Percentiles rank a stretch among this genome's conserved stretches.
Evolutionary conservation across 92 coral and sea anemone species (phyloP).

Genomic region (Epizoanthus illoricatus): DNA sequence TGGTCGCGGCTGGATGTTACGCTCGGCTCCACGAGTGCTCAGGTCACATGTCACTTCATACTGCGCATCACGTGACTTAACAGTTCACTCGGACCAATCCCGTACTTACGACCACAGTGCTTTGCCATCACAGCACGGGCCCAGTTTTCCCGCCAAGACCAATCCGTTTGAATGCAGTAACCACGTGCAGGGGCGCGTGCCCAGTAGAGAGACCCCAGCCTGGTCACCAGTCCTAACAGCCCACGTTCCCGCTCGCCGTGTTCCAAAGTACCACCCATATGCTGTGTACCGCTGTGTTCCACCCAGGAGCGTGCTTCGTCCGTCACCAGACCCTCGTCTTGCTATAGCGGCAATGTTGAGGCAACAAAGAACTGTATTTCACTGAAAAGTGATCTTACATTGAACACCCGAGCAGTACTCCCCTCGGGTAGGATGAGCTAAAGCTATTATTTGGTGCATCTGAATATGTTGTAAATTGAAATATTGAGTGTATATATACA

Average conservation of each 20-base stretch:
- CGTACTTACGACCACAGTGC: not conserved
- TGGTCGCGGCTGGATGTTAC: constrained; percentile 19
- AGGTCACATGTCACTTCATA: constrained; percentile 9
- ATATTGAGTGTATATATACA: too few relatives aligned
- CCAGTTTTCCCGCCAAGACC: not conserved
- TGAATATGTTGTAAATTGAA: too few relatives aligned
- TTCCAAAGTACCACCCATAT: constrained; percentile 27
- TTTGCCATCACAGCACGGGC: not conserved
- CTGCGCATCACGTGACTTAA: not conserved
- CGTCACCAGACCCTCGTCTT: not conserved
- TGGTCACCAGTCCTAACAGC: constrained; percentile 3
- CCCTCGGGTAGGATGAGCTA: too few relatives aligned
- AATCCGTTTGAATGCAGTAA: not conserved
- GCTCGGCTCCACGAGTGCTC: constrained; percentile 35
- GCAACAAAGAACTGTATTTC: not conserved
- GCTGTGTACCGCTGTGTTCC: constrained; percentile 15
- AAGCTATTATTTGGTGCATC: too few relatives aligned
- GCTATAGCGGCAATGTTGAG: not conserved
- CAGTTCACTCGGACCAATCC: not conserved
- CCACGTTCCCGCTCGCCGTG: constrained; percentile 28
- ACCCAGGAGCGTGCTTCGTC: not conserved
- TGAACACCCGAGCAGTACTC: too few relatives aligned
- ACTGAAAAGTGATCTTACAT: not conserved
- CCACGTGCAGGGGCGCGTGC: constrained; percentile 1
- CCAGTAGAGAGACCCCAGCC: constrained; percentile 3